These are phyloP conservation scores for Phoebastria nigripes DNA, from an alignment of 2,797 vertebrate species.

Conservation along the genomic window DNA sequence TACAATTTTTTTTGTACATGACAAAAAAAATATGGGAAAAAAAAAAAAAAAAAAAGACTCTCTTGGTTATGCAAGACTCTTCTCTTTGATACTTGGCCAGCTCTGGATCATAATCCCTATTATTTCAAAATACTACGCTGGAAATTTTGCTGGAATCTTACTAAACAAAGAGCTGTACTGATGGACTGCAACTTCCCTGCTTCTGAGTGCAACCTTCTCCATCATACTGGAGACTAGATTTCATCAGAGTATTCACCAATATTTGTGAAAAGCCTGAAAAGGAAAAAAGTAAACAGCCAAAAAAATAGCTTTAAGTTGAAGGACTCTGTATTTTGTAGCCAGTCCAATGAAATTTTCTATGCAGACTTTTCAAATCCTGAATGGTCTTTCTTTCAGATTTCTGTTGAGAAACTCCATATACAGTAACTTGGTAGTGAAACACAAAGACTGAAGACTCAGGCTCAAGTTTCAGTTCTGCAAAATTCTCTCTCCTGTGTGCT, in stretches of 20 bases:
- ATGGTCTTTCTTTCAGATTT: neutral
- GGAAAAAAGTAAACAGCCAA: neutral
- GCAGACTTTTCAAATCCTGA: neutral
- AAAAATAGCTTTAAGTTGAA: neutral
- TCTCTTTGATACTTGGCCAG: neutral
- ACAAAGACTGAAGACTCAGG: neutral
- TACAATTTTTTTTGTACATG: neutral
- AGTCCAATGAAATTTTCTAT: neutral
- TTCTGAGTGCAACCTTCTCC: neutral
- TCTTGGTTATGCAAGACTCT: neutral
- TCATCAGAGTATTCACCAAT: neutral
- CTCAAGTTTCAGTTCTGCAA: neutral
- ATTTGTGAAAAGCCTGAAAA: neutral
- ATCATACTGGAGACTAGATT: neutral
- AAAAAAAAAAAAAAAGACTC: neutral
- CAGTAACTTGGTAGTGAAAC: neutral
- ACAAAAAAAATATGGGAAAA: neutral
- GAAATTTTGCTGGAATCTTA: neutral
- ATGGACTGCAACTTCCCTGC: neutral
- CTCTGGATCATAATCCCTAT: conserved; percentile 1
- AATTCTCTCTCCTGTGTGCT: neutral
- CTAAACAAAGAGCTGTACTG: neutral
- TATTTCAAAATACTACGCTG: conserved; percentile 33
- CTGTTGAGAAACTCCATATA: neutral
- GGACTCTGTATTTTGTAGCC: neutral